These are phyloP conservation scores for Portevinia maculata DNA, from an alignment of 2,888 invertebrate genomes.

Conservation along the genomic window DNA sequence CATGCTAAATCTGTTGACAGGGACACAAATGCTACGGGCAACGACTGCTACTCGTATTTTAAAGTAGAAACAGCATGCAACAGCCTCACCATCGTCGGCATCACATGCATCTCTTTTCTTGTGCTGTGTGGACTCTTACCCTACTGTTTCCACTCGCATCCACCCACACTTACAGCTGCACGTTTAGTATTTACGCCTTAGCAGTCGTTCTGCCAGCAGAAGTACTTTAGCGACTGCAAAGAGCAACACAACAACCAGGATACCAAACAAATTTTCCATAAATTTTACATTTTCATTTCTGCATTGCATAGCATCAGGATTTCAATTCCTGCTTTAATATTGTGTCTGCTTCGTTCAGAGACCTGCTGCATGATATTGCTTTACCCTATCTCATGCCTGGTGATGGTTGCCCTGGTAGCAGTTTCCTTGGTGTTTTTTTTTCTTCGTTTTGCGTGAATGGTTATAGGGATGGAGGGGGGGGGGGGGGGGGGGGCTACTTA, in stretches of 20 bases:
- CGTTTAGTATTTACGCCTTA: conserved; percentile 15
- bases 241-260: conserved; percentile 21
- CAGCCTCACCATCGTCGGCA: conserved; percentile 31
- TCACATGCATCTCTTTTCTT: conserved; percentile 9
- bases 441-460: neutral
- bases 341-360: conserved; percentile 32
- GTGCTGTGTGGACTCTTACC: conserved; percentile 28
- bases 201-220: neutral
- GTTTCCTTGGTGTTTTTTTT: neutral
- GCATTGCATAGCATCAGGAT: conserved; percentile 67
- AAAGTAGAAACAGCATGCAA: conserved; percentile 38
- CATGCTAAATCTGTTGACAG: conserved; percentile 67
- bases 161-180: conserved; percentile 5
- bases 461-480: no score
- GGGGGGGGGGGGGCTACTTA: no score
- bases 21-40: conserved; percentile 29
- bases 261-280: conserved; percentile 64
- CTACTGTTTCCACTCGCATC: conserved; percentile 4
- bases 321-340: conserved; percentile 64
- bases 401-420: conserved; percentile 26
- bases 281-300: conserved; percentile 67
- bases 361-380: conserved; percentile 20
- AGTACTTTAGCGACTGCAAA: conserved; percentile 21
- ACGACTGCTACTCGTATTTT: neutral
- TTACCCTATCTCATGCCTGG: conserved; percentile 21